Percentiles rank a stretch among this genome's conserved stretches.
These are phyloP conservation scores for Oreochromis mossambicus DNA, from an alignment of 2,797 vertebrate species.

Conservation along the genomic window DNA sequence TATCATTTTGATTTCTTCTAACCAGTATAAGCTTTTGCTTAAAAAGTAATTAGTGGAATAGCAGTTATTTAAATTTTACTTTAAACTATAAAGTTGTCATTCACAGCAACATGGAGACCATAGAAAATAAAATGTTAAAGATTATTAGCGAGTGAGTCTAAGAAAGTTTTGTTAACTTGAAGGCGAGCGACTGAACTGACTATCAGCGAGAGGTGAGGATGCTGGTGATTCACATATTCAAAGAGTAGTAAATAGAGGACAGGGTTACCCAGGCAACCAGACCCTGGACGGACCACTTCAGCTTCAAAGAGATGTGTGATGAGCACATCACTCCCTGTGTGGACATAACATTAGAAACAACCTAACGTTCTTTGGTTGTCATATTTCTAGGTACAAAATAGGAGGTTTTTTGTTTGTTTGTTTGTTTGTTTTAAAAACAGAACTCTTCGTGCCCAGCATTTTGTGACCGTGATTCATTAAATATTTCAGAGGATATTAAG, in stretches of 20 bases:
- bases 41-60: background rate
- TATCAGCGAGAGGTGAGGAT: background rate
- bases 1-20: background rate
- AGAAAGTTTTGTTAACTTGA: background rate
- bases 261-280: background rate
- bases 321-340: background rate
- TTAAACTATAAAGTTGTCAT: background rate
- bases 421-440: background rate
- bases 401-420: background rate
- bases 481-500: slow-evolving; percentile 8
- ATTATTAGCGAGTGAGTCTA: rapidly evolving
- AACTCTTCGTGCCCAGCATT: background rate
- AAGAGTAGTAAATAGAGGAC: background rate
- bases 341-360: background rate
- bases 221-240: background rate
- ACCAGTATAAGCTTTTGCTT: rapidly evolving
- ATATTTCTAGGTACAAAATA: background rate
- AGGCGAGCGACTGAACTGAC: background rate
- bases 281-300: rapidly evolving
- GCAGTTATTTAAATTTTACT: background rate
- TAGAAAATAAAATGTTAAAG: background rate
- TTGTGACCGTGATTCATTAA: background rate
- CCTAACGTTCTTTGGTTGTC: background rate
- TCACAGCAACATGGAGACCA: background rate
- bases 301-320: background rate